phyloP scores from a whole-genome alignment of 92 coral and sea anemone genomes.

The Parazoanthus swiftii region DNA sequence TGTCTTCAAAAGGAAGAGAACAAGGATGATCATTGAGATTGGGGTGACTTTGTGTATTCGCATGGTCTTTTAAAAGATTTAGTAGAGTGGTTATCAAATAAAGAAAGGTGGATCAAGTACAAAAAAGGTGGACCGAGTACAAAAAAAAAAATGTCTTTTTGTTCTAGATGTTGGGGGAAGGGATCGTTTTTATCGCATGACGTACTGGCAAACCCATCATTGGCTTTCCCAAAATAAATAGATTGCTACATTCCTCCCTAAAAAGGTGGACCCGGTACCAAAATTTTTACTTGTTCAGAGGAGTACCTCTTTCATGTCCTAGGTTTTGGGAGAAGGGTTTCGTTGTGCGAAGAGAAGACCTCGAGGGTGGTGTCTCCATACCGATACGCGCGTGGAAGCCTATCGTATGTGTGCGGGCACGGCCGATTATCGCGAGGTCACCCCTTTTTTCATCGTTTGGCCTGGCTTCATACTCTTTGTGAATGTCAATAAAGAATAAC shows the following conservation, averaged over 20 bases:
- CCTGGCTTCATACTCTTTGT: background rate
- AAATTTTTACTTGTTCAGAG: background rate
- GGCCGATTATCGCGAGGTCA: background rate
- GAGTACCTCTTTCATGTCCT: background rate
- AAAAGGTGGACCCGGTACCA: slow-evolving; percentile 7
- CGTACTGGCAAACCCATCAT: slow-evolving; percentile 2
- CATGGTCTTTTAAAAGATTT: slow-evolving; percentile 8
- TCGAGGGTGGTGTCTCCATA: too few species aligned
- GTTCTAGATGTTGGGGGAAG: too few species aligned
- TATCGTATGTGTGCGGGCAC: background rate
- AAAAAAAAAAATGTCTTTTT: background rate
- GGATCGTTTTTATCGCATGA: background rate
- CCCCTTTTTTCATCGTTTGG: slow-evolving; percentile 10
- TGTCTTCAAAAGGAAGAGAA: slow-evolving; percentile 3
- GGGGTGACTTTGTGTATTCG: slow-evolving; percentile 13
- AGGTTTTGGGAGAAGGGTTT: background rate
- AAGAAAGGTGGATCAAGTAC: background rate
- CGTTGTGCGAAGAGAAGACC: background rate
- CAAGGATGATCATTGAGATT: slow-evolving; percentile 5
- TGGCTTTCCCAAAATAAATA: slow-evolving; percentile 4
- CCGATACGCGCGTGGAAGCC: slow-evolving; percentile 7
- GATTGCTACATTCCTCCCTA: slow-evolving; percentile 6
- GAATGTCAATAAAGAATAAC: slow-evolving; percentile 5
- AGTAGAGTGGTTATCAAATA: slow-evolving; percentile 6
- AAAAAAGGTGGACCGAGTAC: too few species aligned